Base-by-base conservation (phyloP, 1,140 invertebrate genomes). In the Choristoneura fumiferana region DNA sequence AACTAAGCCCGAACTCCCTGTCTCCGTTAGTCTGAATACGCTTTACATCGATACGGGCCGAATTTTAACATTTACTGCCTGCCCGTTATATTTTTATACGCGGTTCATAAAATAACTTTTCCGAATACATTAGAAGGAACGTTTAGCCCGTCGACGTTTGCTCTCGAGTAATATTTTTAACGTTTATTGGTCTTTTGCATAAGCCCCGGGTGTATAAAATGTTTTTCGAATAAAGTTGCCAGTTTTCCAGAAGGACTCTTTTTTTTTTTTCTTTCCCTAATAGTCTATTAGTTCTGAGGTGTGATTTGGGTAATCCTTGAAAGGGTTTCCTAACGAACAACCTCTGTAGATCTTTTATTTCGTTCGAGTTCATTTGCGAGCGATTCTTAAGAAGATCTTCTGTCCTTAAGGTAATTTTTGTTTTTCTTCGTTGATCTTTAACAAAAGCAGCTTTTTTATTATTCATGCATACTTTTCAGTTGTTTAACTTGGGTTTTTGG, bases 1-100 rank as follows among this genome's bases (percentile, higher is more conserved):
- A 76, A 67, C 61, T 75, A 64, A 67, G 63, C 67, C 57, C 55
- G 59, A 63, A 72, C 68, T 61, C 36, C 52, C 60, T 65, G 53
- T 54, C 53, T 54, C 62, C 45, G 62, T 54, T 17, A 18, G 56
- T 65, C 62, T 49, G 63, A 71, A 76, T 74, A 70, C 67, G 64
- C 57, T 60, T 67, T 68, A 69, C 68, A 76, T 82, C 68, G 79
- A 78, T 78, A 73, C 65, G 53, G 55, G 36, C 43, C 62, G 53
- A 71, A 77, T 76, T 81, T 76, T 63, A 71, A 67, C 71, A 72
- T 78, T 78, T 76, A 79, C 69, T 63, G 63, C 38, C 49, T 36
- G 53, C 45, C 67, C 68, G 71, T 79, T 76, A 77, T 73, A 75
- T 78, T 83, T 83, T 83, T 81, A 82, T 81, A 71, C 72, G 60